Conservation (phyloP, 1,140 invertebrate genomes). For the Drosophila pectinifera region DNA sequence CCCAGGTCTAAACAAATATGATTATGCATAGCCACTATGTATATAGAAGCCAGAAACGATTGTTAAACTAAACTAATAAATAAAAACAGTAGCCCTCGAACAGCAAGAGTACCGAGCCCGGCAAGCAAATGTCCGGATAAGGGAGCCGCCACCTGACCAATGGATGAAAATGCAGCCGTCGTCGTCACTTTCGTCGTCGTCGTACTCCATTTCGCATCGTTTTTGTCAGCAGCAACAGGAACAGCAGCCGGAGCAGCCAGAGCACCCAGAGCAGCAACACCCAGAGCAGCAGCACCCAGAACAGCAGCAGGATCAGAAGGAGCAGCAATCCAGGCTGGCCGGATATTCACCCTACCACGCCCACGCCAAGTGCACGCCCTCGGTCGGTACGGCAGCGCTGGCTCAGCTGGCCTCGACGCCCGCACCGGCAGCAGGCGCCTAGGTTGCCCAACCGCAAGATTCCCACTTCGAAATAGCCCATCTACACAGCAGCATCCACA, state of each 20-base stretch:
- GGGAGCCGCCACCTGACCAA: constrained; percentile 72
- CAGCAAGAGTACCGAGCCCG: constrained; percentile 49
- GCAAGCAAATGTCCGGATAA: constrained; percentile 83
- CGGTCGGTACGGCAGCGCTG: constrained; percentile 41
- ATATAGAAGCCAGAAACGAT: constrained; percentile 54
- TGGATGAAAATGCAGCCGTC: constrained; percentile 85
- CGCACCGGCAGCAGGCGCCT: constrained; percentile 65
- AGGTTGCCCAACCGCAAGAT: constrained; percentile 36
- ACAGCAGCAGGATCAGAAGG: constrained; percentile 30
- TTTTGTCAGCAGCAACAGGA: constrained; percentile 62
- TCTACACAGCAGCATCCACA: constrained; percentile 26
- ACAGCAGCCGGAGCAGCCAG: constrained; percentile 28
- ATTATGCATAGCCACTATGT: constrained; percentile 64
- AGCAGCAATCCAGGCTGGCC: constrained; percentile 41
- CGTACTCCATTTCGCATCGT: constrained; percentile 80
- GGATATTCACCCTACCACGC: constrained; percentile 36
- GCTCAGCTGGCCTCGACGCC: constrained; percentile 42
- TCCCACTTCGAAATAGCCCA: constrained; percentile 51
- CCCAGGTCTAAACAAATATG: constrained; percentile 40
- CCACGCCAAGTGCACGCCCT: constrained; percentile 48
- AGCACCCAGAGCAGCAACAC: constrained; percentile 31
- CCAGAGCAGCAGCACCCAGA: constrained; percentile 20
- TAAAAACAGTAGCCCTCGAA: neutral
- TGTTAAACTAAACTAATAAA: constrained; percentile 14
- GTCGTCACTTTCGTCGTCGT: constrained; percentile 82